Evolutionary conservation across 2,888 invertebrate genomes (phyloP).

Genomic region (Macaria notata): DNA sequence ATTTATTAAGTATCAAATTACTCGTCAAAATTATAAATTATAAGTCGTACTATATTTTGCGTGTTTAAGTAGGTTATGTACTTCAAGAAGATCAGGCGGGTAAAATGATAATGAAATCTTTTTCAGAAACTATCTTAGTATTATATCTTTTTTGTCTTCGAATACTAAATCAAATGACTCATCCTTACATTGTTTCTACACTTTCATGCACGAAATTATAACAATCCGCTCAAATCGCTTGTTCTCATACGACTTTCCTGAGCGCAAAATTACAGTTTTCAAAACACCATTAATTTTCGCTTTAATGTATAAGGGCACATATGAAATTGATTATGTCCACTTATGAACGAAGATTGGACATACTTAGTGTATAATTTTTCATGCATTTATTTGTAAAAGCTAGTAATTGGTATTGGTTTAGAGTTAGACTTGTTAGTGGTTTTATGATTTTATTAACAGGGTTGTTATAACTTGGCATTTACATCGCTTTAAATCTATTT

Average conservation of each 20-base stretch:
- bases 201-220: constrained; percentile 2
- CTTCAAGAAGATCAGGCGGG: too few relatives aligned
- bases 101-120: too few relatives aligned
- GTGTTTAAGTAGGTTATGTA: too few relatives aligned
- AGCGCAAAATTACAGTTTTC: constrained; percentile 66
- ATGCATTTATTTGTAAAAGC: constrained; percentile 68
- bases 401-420: constrained; percentile 51
- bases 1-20: too few relatives aligned
- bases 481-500: too few relatives aligned
- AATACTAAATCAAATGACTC: not conserved
- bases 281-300: constrained; percentile 62
- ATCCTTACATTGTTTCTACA: not conserved
- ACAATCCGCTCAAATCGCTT: constrained; percentile 4
- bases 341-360: constrained; percentile 70
- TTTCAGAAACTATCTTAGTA: too few relatives aligned
- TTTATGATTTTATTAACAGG: constrained; percentile 19
- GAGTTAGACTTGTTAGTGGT: constrained; percentile 27
- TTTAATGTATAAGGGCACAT: constrained; percentile 57
- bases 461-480: constrained; percentile 4
- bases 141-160: too few relatives aligned
- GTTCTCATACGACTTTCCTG: constrained; percentile 29
- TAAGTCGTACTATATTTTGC: too few relatives aligned
- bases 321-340: constrained; percentile 71
- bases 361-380: constrained; percentile 63
- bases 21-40: too few relatives aligned